Percentiles rank a stretch among this genome's conserved stretches.
Conservation (phyloP, 2,888 invertebrate species). For the Drosophila falleni region DNA sequence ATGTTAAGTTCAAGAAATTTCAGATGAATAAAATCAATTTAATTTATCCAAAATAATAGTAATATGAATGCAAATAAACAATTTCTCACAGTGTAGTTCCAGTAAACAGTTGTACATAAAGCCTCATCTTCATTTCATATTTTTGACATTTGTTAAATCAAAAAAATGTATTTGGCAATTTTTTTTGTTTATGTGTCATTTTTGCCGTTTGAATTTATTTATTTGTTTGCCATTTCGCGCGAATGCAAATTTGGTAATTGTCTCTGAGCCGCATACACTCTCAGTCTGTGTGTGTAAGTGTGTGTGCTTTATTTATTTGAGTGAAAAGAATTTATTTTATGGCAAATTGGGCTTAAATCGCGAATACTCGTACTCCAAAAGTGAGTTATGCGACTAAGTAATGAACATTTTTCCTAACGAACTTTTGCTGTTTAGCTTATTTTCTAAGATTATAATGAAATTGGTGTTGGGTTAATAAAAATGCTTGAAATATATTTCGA, state of each 20-base stretch:
- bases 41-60: too few species aligned
- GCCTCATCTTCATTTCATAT: slow-evolving; percentile 67
- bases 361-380: slow-evolving; percentile 32
- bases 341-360: slow-evolving; percentile 58
- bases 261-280: slow-evolving; percentile 31
- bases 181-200: slow-evolving; percentile 69
- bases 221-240: slow-evolving; percentile 73
- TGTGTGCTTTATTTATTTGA: slow-evolving; percentile 65
- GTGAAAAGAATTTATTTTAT: slow-evolving; percentile 66
- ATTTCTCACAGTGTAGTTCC: slow-evolving; percentile 54
- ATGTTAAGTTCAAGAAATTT: too few species aligned
- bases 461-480: slow-evolving; percentile 22
- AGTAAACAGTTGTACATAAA: slow-evolving; percentile 61
- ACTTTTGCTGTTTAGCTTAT: slow-evolving; percentile 12
- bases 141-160: slow-evolving; percentile 78
- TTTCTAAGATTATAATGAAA: slow-evolving; percentile 3
- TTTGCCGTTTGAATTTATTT: slow-evolving; percentile 77
- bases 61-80: too few species aligned
- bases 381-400: slow-evolving; percentile 59
- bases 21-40: too few species aligned
- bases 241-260: slow-evolving; percentile 78
- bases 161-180: slow-evolving; percentile 67
- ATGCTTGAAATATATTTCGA: slow-evolving; percentile 7
- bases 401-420: slow-evolving; percentile 47
- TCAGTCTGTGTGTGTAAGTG: slow-evolving; percentile 7